phyloP scores from a whole-genome alignment of 53 echinoderm and acorn worm genomes.

The Henricia sp. region DNA sequence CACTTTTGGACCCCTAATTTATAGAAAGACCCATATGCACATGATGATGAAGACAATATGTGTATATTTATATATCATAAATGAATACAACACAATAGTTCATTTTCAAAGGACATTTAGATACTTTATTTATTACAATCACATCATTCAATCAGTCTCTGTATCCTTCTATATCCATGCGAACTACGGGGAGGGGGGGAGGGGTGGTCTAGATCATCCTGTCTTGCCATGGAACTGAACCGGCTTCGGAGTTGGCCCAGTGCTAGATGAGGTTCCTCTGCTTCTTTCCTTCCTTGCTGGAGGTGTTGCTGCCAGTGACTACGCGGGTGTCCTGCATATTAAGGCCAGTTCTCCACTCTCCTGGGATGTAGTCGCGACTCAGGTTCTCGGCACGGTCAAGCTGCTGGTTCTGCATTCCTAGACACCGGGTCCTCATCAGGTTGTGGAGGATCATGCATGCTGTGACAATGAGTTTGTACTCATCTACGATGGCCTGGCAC shows the following conservation, averaged over 20 bases:
- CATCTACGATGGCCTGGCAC: slow-evolving; percentile 52
- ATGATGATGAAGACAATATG: too few relatives aligned
- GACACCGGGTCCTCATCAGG: slow-evolving; percentile 43
- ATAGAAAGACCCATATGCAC: too few relatives aligned
- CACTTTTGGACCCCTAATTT: too few relatives aligned
- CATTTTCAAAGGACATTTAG: too few relatives aligned
- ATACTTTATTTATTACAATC: too few relatives aligned
- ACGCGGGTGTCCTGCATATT: not conserved
- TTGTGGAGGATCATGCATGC: slow-evolving; percentile 51
- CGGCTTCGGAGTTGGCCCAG: slow-evolving; percentile 8
- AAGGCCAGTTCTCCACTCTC: not conserved
- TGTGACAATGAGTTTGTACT: slow-evolving; percentile 28
- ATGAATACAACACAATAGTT: too few relatives aligned
- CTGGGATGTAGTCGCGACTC: slow-evolving; percentile 7
- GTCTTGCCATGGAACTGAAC: slow-evolving; percentile 21
- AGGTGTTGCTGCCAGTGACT: not conserved
- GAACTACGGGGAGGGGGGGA: too few relatives aligned
- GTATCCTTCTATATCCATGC: too few relatives aligned
- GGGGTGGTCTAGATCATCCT: not conserved
- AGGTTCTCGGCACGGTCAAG: slow-evolving; percentile 24
- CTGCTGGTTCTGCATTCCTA: not conserved
- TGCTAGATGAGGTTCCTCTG: slow-evolving; percentile 21
- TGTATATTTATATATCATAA: too few relatives aligned
- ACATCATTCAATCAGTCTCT: too few relatives aligned
- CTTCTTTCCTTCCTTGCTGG: not conserved